Percentiles rank a stretch among this genome's conserved stretches.
phyloP scores from a whole-genome alignment of 92 coral and sea anemone genomes.

The Zoanthus sansibaricus region DNA sequence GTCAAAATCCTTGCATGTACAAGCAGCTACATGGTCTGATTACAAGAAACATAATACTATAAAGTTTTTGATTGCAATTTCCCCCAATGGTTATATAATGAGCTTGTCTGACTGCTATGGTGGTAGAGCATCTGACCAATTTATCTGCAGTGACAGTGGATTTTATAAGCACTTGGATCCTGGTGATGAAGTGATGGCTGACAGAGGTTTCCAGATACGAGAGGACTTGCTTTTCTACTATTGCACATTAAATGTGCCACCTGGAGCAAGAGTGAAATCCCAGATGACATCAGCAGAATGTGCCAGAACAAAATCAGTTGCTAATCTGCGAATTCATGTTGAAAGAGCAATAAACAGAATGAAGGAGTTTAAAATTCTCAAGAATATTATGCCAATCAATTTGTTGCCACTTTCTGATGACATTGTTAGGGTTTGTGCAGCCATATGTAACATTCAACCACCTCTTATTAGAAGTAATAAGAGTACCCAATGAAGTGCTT shows the following conservation, averaged over 20 bases:
- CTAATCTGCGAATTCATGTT: conserved; percentile 46
- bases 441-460: conserved; percentile 4
- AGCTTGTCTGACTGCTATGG: conserved; percentile 34
- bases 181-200: conserved; percentile 55
- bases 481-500: conserved; percentile 2
- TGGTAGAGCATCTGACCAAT: conserved; percentile 19
- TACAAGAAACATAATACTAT: neutral
- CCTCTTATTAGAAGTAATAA: neutral
- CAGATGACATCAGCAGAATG: conserved; percentile 52
- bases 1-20: conserved; percentile 37
- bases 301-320: conserved; percentile 46
- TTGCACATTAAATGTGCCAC: conserved; percentile 42
- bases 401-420: conserved; percentile 2
- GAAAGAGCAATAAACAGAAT: conserved; percentile 37
- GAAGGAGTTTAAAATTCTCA: neutral
- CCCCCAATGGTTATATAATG: conserved; percentile 51
- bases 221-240: conserved; percentile 47
- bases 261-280: conserved; percentile 43
- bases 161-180: conserved; percentile 47
- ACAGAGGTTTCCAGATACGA: conserved; percentile 52
- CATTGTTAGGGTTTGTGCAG: conserved; percentile 6
- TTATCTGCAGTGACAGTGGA: conserved; percentile 18
- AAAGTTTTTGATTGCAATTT: conserved; percentile 43
- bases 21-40: conserved; percentile 40
- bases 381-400: conserved; percentile 2